phyloP scores from a whole-genome alignment of 2,797 vertebrate genomes.

The Pelodytes ibericus region DNA sequence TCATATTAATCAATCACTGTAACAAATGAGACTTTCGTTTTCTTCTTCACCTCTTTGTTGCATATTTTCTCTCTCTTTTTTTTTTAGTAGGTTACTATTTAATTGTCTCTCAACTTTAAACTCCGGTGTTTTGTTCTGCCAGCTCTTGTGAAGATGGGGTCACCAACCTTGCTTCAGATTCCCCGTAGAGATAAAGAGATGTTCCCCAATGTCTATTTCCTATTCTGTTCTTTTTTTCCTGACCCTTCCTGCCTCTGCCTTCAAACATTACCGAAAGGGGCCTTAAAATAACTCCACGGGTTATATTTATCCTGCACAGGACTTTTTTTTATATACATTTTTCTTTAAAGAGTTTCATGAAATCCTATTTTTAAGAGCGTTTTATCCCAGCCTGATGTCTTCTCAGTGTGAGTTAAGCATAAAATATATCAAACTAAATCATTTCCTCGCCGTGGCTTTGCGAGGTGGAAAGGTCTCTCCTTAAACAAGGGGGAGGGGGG shows the following conservation, averaged over 20 bases:
- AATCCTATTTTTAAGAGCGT: constrained; percentile 25
- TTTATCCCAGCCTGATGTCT: constrained; percentile 18
- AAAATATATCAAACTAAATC: constrained; percentile 23
- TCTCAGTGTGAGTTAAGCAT: constrained; percentile 10
- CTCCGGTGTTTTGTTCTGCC: constrained; percentile 6
- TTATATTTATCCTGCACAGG: constrained; percentile 11
- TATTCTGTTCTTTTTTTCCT: constrained; percentile 8
- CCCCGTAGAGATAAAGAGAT: constrained; percentile 33
- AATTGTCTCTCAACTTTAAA: constrained; percentile 6
- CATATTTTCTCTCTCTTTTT: not conserved
- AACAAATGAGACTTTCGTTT: no score
- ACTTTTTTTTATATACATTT: constrained; percentile 6
- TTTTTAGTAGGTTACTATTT: not conserved
- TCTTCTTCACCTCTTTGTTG: not conserved
- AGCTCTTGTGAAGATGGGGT: not conserved
- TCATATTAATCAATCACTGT: no score
- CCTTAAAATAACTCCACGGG: constrained; percentile 48
- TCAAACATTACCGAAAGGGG: constrained; percentile 32
- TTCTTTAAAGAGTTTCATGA: no score
- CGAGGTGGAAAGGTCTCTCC: not conserved
- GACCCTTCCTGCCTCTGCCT: constrained; percentile 25
- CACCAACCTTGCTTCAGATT: not conserved
- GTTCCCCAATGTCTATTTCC: not conserved
- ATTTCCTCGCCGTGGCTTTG: not conserved
- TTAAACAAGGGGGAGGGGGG: not conserved